Conservation (phyloP, 2,113 vertebrate species). For the Mobula hypostoma region DNA sequence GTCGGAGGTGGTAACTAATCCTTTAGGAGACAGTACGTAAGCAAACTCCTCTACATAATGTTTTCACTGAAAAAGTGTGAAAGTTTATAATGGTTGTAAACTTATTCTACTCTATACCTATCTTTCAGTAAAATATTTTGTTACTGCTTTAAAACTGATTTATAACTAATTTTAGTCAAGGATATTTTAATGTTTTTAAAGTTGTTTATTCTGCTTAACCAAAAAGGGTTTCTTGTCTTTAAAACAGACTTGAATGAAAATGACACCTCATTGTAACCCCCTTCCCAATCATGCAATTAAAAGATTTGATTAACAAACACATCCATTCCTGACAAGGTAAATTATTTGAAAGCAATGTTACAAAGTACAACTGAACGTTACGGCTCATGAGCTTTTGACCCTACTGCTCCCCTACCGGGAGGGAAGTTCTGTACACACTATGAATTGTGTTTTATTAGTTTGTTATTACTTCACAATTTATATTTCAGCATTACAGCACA, state of each 20-base stretch:
- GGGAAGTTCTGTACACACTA: slow-evolving; percentile 40
- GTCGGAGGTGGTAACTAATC: slow-evolving; percentile 40
- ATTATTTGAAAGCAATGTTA: slow-evolving; percentile 37
- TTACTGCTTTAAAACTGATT: neutral
- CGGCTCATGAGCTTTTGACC: slow-evolving; percentile 38
- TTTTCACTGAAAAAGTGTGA: slow-evolving; percentile 13
- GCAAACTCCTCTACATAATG: slow-evolving; percentile 14
- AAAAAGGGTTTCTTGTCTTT: neutral
- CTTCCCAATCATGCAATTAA: slow-evolving; percentile 40
- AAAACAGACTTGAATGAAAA: slow-evolving; percentile 5
- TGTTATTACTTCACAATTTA: slow-evolving; percentile 36
- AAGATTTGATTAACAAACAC: slow-evolving; percentile 37
- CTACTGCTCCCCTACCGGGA: slow-evolving; percentile 13
- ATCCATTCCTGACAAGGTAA: slow-evolving; percentile 39
- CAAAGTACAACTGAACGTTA: slow-evolving; percentile 40
- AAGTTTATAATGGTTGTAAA: neutral
- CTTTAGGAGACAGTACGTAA: neutral
- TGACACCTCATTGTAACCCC: neutral
- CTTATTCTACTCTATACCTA: neutral
- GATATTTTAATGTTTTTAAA: neutral
- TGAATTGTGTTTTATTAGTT: slow-evolving; percentile 43
- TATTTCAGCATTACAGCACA: slow-evolving; percentile 46
- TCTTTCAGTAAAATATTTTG: slow-evolving; percentile 25
- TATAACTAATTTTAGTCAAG: neutral
- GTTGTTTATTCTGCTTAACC: neutral